Evolutionary conservation across 2,113 vertebrate species (phyloP).

Genomic region (Pseudorectes ferrugineus): DNA sequence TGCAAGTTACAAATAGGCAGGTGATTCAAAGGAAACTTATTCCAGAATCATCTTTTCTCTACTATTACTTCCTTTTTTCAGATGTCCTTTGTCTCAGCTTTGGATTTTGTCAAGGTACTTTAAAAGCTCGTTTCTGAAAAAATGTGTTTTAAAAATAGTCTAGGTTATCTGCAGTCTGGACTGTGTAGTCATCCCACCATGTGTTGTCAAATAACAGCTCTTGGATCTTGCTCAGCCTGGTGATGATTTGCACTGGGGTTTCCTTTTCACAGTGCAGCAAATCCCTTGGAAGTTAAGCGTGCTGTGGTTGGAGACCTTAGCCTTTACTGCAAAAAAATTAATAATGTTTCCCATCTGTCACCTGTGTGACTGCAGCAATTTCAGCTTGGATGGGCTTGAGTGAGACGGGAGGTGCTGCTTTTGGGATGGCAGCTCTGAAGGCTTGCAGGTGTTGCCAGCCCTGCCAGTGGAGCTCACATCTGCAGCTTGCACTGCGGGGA

Average conservation of each 20-base stretch:
- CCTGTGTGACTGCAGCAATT: neutral
- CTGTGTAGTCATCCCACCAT: neutral
- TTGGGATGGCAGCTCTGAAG: neutral
- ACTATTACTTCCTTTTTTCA: neutral
- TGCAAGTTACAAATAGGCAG: neutral
- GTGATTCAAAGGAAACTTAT: neutral
- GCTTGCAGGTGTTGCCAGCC: neutral
- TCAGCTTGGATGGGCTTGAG: neutral
- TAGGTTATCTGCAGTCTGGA: neutral
- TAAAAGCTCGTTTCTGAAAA: neutral
- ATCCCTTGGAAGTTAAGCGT: neutral
- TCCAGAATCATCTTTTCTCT: neutral
- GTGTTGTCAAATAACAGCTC: neutral
- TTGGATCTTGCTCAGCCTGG: neutral
- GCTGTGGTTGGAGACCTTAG: neutral
- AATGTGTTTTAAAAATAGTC: neutral
- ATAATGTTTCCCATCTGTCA: neutral
- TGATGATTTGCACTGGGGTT: neutral
- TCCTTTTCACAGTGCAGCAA: neutral
- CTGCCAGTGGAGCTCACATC: rapidly evolving
- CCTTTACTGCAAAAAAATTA: neutral
- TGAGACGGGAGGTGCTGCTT: neutral
- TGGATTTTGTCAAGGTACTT: neutral
- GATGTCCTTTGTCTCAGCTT: neutral
- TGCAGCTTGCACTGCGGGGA: neutral